Evolutionary conservation across 2,888 invertebrate genomes (phyloP).

Genomic region (Synergus japonicus): DNA sequence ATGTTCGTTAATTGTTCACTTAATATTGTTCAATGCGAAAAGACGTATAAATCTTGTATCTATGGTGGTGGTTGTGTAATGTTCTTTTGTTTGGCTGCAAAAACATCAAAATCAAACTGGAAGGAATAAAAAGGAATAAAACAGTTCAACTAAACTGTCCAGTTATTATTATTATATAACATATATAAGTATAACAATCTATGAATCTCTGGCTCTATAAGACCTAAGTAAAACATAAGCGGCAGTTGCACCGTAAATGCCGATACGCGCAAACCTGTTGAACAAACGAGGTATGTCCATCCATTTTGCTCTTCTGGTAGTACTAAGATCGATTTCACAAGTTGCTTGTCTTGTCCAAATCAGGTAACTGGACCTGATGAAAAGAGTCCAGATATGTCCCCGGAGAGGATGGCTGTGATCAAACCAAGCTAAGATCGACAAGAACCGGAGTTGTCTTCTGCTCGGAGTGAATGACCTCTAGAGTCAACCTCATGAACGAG

Average conservation of each 20-base stretch:
- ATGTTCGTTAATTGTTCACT: not conserved
- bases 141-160: too few species aligned
- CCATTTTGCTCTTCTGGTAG: conserved; percentile 52
- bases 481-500: conserved; percentile 69
- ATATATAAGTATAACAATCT: conserved; percentile 3
- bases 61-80: too few species aligned
- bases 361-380: conserved; percentile 69
- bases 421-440: conserved; percentile 67
- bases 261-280: conserved; percentile 9
- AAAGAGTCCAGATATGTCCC: conserved; percentile 74
- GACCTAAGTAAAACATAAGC: not conserved
- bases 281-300: conserved; percentile 65
- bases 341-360: conserved; percentile 69
- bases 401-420: conserved; percentile 62
- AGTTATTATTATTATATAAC: too few species aligned
- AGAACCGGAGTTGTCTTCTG: conserved; percentile 46
- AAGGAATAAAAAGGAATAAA: too few species aligned
- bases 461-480: conserved; percentile 72
- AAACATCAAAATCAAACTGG: too few species aligned
- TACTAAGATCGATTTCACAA: conserved; percentile 45
- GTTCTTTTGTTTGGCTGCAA: too few species aligned
- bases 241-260: conserved; percentile 9
- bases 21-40: not conserved
- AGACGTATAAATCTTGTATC: not conserved
- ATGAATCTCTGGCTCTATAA: conserved; percentile 1